Evolutionary conservation across 1,140 invertebrate genomes (phyloP).

Genomic region (Reticulitermes speratus): DNA sequence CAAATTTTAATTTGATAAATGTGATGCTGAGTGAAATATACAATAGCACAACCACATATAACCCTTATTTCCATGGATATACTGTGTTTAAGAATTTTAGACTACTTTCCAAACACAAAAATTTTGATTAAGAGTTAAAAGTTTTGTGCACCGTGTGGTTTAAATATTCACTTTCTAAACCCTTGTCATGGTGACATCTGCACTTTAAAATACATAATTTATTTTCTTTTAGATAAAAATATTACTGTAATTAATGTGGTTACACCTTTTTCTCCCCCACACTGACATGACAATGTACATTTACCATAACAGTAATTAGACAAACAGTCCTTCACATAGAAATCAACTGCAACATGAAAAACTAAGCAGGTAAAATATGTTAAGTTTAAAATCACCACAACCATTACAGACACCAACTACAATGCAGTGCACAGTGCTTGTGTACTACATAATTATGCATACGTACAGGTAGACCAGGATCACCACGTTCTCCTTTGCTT

Average conservation of each 20-base stretch:
- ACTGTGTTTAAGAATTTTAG: no score
- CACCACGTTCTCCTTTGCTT: conserved; percentile 84
- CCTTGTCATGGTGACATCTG: no score
- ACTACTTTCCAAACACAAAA: no score
- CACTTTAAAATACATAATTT: neutral
- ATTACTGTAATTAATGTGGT: neutral
- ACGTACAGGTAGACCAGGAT: conserved; percentile 88
- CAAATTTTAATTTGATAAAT: no score
- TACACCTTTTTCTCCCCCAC: neutral
- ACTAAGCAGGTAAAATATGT: neutral
- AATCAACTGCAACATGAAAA: neutral
- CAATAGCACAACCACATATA: no score
- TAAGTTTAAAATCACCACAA: neutral
- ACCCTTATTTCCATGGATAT: no score
- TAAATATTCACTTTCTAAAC: no score
- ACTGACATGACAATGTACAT: neutral
- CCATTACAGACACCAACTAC: neutral
- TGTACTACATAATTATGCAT: conserved; percentile 24
- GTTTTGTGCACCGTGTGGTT: no score
- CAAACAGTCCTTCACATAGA: neutral
- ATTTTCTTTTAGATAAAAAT: neutral
- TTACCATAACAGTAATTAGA: neutral
- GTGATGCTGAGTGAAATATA: no score
- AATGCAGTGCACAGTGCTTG: neutral
- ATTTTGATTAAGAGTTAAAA: no score